A percentile compares a stretch with the other conserved stretches of the same genome.
Evolutionary conservation across 2,888 invertebrate species (phyloP).

Genomic region (Herminia tarsipennalis): DNA sequence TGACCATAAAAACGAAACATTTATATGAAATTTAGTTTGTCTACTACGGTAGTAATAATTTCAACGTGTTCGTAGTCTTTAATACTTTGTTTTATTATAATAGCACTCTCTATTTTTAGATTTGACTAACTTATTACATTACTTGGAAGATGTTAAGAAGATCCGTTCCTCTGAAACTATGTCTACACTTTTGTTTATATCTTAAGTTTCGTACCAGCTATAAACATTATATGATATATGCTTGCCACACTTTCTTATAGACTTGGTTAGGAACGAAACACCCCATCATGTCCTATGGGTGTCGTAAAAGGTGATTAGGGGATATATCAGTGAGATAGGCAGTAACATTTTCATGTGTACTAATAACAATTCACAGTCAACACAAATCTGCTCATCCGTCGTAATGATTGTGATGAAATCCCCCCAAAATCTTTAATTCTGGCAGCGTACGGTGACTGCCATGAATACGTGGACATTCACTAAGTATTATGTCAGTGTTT

Average conservation of each 20-base stretch:
- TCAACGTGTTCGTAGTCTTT: too few species aligned
- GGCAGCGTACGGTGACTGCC: background rate
- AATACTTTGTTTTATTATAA: too few species aligned
- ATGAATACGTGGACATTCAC: too few species aligned
- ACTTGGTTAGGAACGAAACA: background rate
- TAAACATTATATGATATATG: conserved; percentile 4
- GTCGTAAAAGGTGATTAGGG: conserved; percentile 13
- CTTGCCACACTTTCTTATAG: background rate
- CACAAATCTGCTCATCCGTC: conserved; percentile 6
- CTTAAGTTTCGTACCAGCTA: background rate
- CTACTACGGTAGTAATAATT: too few species aligned
- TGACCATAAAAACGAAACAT: too few species aligned
- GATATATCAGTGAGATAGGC: conserved; percentile 1
- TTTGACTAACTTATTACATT: too few species aligned
- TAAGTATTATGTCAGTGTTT: too few species aligned
- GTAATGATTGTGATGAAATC: conserved; percentile 9
- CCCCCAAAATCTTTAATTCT: background rate
- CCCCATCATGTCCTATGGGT: conserved; percentile 3
- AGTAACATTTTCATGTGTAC: conserved; percentile 1
- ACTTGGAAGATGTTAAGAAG: too few species aligned
- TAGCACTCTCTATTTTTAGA: too few species aligned
- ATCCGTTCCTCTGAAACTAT: background rate
- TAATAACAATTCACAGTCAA: conserved; percentile 5
- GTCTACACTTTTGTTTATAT: conserved; percentile 1
- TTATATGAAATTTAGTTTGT: too few species aligned